Evolutionary conservation across 2,113 vertebrate species (phyloP).

Genomic region (Phainopepla nitens): DNA sequence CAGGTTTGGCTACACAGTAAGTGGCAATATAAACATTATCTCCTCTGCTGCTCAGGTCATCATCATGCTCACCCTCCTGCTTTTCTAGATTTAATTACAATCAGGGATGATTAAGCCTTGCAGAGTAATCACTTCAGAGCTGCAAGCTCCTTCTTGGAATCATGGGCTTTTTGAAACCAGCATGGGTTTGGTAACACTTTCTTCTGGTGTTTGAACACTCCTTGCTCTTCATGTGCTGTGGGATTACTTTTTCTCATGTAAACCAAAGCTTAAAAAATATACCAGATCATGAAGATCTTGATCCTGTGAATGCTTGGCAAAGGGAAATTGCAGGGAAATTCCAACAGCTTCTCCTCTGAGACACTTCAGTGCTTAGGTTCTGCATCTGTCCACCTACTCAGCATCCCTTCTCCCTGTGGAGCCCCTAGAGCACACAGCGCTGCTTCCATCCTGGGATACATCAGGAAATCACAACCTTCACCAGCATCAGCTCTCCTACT

Average conservation of each 20-base stretch:
- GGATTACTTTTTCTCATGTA: rapidly evolving
- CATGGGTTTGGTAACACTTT: neutral
- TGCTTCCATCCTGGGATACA: neutral
- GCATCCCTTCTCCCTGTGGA: rapidly evolving
- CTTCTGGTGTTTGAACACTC: neutral
- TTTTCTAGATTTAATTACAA: neutral
- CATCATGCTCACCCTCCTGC: neutral
- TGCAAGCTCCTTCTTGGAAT: neutral
- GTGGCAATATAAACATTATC: neutral
- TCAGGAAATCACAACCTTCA: neutral
- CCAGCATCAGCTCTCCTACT: neutral
- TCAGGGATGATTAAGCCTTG: neutral
- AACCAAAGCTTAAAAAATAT: neutral
- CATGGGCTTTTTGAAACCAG: neutral
- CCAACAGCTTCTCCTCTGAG: neutral
- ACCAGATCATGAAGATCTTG: neutral
- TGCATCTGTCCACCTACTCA: rapidly evolving
- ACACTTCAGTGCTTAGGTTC: neutral
- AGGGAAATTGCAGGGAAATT: neutral
- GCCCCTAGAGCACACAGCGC: rapidly evolving
- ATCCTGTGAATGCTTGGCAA: neutral
- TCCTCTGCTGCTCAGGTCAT: neutral
- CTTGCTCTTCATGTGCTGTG: neutral
- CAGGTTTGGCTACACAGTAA: neutral
- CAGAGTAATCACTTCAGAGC: neutral